phyloP scores from a whole-genome alignment of 2,113 vertebrate species.

The Myocastor coypus region DNA sequence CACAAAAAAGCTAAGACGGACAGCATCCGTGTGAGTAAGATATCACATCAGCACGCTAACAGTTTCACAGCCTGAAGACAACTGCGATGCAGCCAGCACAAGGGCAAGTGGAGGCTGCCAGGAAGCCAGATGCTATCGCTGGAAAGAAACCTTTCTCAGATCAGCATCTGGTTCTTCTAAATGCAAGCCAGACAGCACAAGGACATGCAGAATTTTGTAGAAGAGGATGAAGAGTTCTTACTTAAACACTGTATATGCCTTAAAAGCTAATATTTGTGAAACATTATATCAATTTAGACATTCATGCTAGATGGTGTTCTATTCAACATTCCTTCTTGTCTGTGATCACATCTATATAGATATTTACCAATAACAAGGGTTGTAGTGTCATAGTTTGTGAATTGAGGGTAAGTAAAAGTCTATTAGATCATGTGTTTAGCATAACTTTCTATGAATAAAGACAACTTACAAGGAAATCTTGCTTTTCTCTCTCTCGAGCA shows the following conservation, averaged over 20 bases:
- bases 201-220: background rate
- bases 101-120: conserved; percentile 81
- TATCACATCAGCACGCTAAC: conserved; percentile 84
- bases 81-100: conserved; percentile 78
- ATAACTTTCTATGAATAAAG: background rate
- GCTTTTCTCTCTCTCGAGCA: background rate
- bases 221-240: background rate
- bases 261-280: background rate
- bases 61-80: conserved; percentile 85
- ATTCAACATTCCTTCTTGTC: background rate
- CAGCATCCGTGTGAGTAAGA: conserved; percentile 82
- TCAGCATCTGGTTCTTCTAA: conserved; percentile 84
- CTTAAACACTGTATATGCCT: background rate
- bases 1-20: conserved; percentile 76
- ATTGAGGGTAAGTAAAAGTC: background rate
- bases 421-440: background rate
- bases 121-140: conserved; percentile 85
- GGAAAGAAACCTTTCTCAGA: conserved; percentile 80
- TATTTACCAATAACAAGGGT: background rate
- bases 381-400: conserved; percentile 8
- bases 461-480: background rate
- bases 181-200: conserved; percentile 78
- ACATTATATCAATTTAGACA: background rate
- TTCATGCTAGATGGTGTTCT: background rate
- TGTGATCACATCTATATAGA: background rate